Conservation (phyloP, 2,797 vertebrate species). For the Threskiornis aethiopicus region DNA sequence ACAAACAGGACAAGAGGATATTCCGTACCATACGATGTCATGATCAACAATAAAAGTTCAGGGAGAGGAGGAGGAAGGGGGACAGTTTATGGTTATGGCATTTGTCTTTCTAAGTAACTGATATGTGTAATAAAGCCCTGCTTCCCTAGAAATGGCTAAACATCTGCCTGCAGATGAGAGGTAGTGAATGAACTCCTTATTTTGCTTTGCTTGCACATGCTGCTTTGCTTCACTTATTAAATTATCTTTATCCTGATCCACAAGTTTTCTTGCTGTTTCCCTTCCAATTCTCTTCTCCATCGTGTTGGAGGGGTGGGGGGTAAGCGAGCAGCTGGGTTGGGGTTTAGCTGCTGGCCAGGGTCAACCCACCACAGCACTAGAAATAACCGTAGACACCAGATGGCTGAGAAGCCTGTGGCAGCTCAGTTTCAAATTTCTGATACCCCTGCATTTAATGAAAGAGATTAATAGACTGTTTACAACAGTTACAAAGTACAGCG, state of each 20-base stretch:
- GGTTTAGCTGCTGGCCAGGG: neutral
- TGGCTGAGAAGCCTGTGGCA: neutral
- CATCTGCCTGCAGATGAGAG: neutral
- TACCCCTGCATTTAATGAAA: neutral
- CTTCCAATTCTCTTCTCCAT: neutral
- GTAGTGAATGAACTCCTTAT: neutral
- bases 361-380: neutral
- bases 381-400: neutral
- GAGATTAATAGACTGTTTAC: neutral
- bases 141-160: neutral
- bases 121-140: rapidly evolving
- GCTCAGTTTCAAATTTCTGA: neutral
- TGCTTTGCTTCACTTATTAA: neutral
- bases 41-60: neutral
- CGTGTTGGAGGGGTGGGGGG: rapidly evolving
- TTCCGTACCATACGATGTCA: neutral
- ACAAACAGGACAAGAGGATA: neutral
- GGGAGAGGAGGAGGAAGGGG: neutral
- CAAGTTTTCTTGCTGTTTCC: neutral
- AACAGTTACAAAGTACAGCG: neutral
- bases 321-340: neutral
- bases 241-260: neutral
- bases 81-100: neutral
- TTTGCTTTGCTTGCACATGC: neutral
- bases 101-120: neutral